Conservation (phyloP, 2,888 invertebrate genomes). For the Apodemia hepburni region DNA sequence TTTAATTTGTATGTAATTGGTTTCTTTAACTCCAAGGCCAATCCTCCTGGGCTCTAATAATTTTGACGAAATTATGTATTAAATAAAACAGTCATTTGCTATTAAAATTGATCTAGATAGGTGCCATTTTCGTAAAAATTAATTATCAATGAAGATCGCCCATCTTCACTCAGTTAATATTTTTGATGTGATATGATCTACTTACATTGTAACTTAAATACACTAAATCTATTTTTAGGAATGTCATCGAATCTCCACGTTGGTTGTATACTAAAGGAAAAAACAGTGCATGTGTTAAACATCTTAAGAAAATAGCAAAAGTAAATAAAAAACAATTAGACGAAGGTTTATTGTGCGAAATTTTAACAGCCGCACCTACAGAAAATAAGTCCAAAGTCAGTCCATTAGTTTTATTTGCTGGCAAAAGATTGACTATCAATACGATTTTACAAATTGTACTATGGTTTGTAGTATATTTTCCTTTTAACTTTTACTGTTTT, state of each 20-base stretch:
- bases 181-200: too few relatives aligned
- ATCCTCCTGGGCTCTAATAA: too few relatives aligned
- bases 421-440: constrained; percentile 74
- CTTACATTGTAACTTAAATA: background rate
- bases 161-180: too few relatives aligned
- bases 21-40: too few relatives aligned
- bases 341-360: constrained; percentile 52
- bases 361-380: constrained; percentile 37
- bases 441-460: constrained; percentile 74
- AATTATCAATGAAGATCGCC: too few relatives aligned
- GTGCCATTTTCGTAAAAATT: too few relatives aligned
- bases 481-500: too few relatives aligned
- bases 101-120: too few relatives aligned
- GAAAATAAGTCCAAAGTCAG: constrained; percentile 66
- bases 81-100: too few relatives aligned
- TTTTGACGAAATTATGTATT: too few relatives aligned
- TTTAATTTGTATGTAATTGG: too few relatives aligned
- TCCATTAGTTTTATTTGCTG: constrained; percentile 77
- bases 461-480: constrained; percentile 65
- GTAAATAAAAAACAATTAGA: constrained; percentile 71
- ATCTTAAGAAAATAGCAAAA: constrained; percentile 76
- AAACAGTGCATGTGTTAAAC: constrained; percentile 62
- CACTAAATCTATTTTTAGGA: constrained; percentile 40
- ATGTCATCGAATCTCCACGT: constrained; percentile 82
- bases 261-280: constrained; percentile 81